Percentiles rank a stretch among this genome's conserved stretches.
These are phyloP conservation scores for Chrysaora quinquecirrha DNA, from an alignment of 30 jellyfish, hydroid and myxozoan species.

Conservation along the genomic window DNA sequence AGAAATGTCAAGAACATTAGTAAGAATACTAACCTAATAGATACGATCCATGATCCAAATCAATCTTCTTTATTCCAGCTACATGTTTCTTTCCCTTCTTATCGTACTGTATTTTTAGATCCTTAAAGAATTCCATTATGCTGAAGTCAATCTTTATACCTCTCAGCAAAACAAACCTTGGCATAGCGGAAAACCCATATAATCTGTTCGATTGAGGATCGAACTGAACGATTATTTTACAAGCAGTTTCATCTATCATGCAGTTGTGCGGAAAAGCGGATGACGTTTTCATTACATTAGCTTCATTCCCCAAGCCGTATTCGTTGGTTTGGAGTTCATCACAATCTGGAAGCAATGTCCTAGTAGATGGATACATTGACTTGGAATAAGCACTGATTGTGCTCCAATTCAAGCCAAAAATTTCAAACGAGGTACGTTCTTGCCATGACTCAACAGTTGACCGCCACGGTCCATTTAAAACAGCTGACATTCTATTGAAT, in stretches of 20 bases:
- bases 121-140: background rate
- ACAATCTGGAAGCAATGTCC: background rate
- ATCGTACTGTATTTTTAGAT: background rate
- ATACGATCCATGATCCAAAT: background rate
- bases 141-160: background rate
- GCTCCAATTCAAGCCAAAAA: constrained; percentile 1
- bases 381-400: too few relatives aligned
- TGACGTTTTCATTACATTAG: background rate
- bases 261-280: constrained; percentile 16
- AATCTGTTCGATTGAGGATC: background rate
- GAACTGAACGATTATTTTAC: constrained; percentile 14
- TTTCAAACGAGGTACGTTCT: background rate
- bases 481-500: constrained; percentile 22
- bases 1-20: too few relatives aligned
- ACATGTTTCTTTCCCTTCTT: background rate
- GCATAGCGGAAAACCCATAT: constrained; percentile 28
- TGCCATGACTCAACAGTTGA: constrained; percentile 34
- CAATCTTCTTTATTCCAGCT: background rate
- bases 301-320: background rate
- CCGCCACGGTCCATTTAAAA: constrained; percentile 21
- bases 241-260: constrained; percentile 13
- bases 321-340: background rate
- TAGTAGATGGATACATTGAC: background rate
- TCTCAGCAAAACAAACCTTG: constrained; percentile 11
- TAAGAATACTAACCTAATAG: constrained; percentile 23